Percentiles rank a stretch among this genome's conserved stretches.
Conservation (phyloP, 2,797 vertebrate species). For the Pseudomugil tenellus region DNA sequence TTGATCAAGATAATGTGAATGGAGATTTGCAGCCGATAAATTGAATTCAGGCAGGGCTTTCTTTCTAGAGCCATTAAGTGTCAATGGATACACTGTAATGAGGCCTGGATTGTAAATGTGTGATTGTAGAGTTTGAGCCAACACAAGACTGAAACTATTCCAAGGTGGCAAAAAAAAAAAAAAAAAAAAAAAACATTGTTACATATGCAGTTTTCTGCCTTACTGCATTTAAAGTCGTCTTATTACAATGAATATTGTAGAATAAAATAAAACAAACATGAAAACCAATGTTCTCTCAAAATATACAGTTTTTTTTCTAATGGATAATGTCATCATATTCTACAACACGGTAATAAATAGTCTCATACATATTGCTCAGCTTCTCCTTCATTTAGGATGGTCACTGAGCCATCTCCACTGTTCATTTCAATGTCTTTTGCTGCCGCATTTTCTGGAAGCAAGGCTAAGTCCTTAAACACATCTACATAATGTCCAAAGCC, state of each 20-base stretch:
- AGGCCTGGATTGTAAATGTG: slow-evolving; percentile 53
- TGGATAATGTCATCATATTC: slow-evolving; percentile 69
- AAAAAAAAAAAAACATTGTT: slow-evolving; percentile 40
- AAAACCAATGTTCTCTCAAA: slow-evolving; percentile 71
- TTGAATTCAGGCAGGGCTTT: slow-evolving; percentile 61
- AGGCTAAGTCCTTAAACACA: slow-evolving; percentile 97
- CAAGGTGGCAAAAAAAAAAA: slow-evolving; percentile 52
- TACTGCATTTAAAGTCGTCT: slow-evolving; percentile 86
- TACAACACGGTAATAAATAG: slow-evolving; percentile 77
- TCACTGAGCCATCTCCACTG: slow-evolving; percentile 86
- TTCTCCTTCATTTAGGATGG: slow-evolving; percentile 91
- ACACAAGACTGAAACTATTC: slow-evolving; percentile 68
- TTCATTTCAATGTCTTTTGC: slow-evolving; percentile 87
- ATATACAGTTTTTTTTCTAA: slow-evolving; percentile 66
- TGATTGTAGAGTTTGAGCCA: slow-evolving; percentile 37
- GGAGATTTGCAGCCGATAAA: slow-evolving; percentile 59
- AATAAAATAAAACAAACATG: slow-evolving; percentile 12
- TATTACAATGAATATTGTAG: slow-evolving; percentile 56
- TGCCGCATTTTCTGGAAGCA: slow-evolving; percentile 90
- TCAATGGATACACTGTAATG: slow-evolving; percentile 46
- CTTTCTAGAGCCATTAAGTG: slow-evolving; percentile 28
- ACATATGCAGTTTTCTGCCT: slow-evolving; percentile 79
- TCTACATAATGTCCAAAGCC: slow-evolving; percentile 98
- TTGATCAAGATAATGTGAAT: slow-evolving; percentile 65
- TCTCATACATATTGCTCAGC: slow-evolving; percentile 96